Evolutionary conservation across 2,888 invertebrate genomes (phyloP).

Genomic region (Apocheima hispidaria): DNA sequence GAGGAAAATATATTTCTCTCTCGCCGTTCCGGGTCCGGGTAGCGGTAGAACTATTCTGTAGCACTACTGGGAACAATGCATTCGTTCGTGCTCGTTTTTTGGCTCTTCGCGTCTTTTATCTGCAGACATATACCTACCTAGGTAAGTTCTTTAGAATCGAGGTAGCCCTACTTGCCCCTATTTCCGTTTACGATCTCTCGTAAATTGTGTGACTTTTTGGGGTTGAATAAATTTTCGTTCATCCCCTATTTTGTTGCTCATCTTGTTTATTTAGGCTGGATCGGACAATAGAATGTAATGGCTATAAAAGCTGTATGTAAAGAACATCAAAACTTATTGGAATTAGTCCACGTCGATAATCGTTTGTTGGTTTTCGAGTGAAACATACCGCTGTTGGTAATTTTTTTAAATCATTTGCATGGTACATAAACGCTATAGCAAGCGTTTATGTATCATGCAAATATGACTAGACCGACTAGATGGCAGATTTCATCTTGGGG

Average conservation of each 20-base stretch:
- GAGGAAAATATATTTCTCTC: too few relatives aligned
- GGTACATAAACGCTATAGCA: too few relatives aligned
- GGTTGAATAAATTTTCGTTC: conserved; percentile 53
- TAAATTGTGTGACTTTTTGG: conserved; percentile 55
- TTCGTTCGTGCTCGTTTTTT: too few relatives aligned
- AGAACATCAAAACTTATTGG: conserved; percentile 24
- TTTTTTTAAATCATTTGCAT: background rate
- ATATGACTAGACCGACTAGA: too few relatives aligned
- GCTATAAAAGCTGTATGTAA: conserved; percentile 35
- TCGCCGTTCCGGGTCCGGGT: too few relatives aligned
- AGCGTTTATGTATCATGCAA: too few relatives aligned
- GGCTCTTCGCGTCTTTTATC: too few relatives aligned
- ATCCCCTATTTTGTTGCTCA: conserved; percentile 54
- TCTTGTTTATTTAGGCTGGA: conserved; percentile 53
- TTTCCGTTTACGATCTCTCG: conserved; percentile 53
- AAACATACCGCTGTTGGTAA: background rate
- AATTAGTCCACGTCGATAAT: conserved; percentile 9
- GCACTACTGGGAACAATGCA: too few relatives aligned
- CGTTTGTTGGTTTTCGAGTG: conserved; percentile 4
- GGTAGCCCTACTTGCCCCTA: conserved; percentile 45
- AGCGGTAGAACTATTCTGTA: too few relatives aligned
- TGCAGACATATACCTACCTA: background rate
- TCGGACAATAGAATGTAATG: conserved; percentile 43
- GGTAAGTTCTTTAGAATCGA: too few relatives aligned
- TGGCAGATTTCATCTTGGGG: too few relatives aligned